phyloP scores from a whole-genome alignment of 1,140 invertebrate genomes.

The Bradysia coprophila region DNA sequence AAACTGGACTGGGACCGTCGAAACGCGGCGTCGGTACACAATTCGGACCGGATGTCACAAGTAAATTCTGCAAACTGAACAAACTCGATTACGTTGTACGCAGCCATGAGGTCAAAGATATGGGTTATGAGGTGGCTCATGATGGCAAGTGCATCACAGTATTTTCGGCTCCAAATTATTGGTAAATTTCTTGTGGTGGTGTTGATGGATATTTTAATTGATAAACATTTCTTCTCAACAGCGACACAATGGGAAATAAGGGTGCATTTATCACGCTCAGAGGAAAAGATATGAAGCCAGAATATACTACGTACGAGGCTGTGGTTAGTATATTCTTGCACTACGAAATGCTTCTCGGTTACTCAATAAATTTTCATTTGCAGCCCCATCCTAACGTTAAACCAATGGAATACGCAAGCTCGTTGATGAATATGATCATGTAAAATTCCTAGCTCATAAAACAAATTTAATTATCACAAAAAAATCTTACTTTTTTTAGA shows the following conservation, averaged over 20 bases:
- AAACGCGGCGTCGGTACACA: constrained; percentile 96
- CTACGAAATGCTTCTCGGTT: background rate
- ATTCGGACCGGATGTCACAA: constrained; percentile 95
- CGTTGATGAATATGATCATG: constrained; percentile 29
- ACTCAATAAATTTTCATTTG: constrained; percentile 25
- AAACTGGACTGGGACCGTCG: constrained; percentile 68
- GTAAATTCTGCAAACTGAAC: constrained; percentile 68
- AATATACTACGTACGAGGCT: constrained; percentile 81
- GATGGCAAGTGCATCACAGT: constrained; percentile 89
- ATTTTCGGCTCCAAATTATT: constrained; percentile 98
- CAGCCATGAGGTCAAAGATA: constrained; percentile 95
- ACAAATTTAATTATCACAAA: no score
- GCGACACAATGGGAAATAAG: constrained; percentile 97
- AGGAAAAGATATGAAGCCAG: constrained; percentile 77
- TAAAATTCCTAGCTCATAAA: constrained; percentile 7
- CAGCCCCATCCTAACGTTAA: constrained; percentile 93
- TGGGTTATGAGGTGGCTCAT: constrained; percentile 90
- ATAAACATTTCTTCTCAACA: constrained; percentile 25
- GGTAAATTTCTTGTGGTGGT: constrained; percentile 35
- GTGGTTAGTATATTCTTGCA: constrained; percentile 30
- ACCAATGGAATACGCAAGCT: constrained; percentile 88
- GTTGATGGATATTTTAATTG: constrained; percentile 1
- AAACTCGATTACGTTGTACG: constrained; percentile 85
- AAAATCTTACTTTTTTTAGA: no score
- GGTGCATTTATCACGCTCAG: constrained; percentile 93